phyloP scores from a whole-genome alignment of 2,113 vertebrate species.

The Willisornis vidua region DNA sequence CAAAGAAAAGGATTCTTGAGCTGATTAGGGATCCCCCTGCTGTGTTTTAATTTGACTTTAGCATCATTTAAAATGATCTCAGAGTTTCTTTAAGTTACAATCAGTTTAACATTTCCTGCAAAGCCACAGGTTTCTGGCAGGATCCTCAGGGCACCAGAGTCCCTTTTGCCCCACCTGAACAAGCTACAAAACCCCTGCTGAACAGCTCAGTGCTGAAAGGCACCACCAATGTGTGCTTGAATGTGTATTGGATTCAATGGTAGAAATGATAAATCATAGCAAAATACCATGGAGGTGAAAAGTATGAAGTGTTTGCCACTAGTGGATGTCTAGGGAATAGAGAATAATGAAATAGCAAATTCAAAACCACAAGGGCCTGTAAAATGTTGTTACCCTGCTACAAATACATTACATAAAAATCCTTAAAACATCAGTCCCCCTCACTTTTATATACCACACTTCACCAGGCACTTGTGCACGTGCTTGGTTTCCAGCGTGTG shows the following conservation, averaged over 20 bases:
- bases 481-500: neutral
- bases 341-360: constrained; percentile 18
- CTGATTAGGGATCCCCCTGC: neutral
- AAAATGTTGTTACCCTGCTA: constrained; percentile 1
- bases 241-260: neutral
- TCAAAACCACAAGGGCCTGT: constrained; percentile 12
- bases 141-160: neutral
- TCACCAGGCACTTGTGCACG: neutral
- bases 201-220: neutral
- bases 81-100: neutral
- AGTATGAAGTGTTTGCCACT: neutral
- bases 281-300: neutral
- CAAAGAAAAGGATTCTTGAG: neutral
- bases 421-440: neutral
- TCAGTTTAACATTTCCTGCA: neutral
- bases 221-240: fast-evolving
- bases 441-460: neutral
- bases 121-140: fast-evolving
- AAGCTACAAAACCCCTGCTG: neutral
- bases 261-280: constrained; percentile 12
- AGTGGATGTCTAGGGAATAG: neutral
- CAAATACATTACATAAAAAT: neutral
- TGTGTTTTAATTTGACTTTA: neutral
- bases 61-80: neutral
- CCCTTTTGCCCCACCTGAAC: neutral